Base-by-base conservation (phyloP, 2,888 invertebrate species). In the Pardosa pseudoannulata region DNA sequence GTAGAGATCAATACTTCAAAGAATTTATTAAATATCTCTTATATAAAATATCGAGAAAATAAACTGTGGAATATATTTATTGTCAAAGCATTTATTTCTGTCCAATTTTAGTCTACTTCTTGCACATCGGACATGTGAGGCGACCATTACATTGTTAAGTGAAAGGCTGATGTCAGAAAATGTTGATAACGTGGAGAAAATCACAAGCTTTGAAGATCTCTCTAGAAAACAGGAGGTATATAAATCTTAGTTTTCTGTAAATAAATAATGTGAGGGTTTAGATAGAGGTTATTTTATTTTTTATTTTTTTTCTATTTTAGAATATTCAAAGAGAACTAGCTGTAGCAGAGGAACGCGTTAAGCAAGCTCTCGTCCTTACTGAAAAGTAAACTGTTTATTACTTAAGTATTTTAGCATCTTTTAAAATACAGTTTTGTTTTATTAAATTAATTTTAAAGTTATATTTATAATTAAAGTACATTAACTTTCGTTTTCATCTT, bases 121-220 rank as follows among this genome's bases (percentile, higher is more conserved):
- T 11, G 99, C 98, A 93, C 95, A 97, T 91, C 95, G 97, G 75
- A 96, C 97, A 0, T 99, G 98, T 91, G 98, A 97, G 91, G 98
- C 99, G 91, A 96, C 98, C 0, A 94, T 96, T 89, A 97, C 98
- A 91, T 99, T 99, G 98, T 98, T 99, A 96, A 93, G 94, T 78
- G 98, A 98, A 92, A 99, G 98, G 92, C 96, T 97, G 93, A 94
- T 95, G 88, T 96, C 97, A 91, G 97, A 96, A 64, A 91, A 91
- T 72, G 91, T 91, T 76, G 93, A 92, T 72, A 88, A 91, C 27
- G 97, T 96, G 0, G 95, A 95, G 0, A 98, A 98, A 92, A 93
- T 98, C 39, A 95, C 96, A 90, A 97, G 97, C 0, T 97, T 98
- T 0, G 95, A 96, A 90, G 97, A 97, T 0, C 91, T 98, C 89